Base-by-base conservation (phyloP, 2,888 invertebrate species). In the Lacanobia wlatinum region DNA sequence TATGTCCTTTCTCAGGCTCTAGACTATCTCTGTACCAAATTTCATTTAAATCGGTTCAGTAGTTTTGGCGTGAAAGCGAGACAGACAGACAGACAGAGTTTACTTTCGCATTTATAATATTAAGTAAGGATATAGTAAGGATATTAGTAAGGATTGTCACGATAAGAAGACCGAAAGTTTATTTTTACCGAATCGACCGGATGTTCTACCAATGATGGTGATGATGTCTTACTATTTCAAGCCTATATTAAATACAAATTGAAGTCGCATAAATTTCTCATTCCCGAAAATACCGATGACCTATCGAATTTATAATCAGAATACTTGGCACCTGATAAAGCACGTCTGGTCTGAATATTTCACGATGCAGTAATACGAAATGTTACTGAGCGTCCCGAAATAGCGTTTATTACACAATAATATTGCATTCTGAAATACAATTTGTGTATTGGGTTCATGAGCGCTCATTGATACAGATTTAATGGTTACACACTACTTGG, bases 361-460 rank as follows among this genome's bases (percentile, higher is more conserved):
- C 48, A 38, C 55, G 83, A 83, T 81, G 76, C 80, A 78, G 81
- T 75, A 80, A 67, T 46, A 56, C 14, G 38, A 55, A 81, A 66
- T 61, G 48, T 71, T 55, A 55, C 48, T 56, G 16, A 66, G 12
- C 62, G 21, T 58, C 65, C 59, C 38, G 23, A 38, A 80, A 83
- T 80, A 80, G 38, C 48, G 18, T 40, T 23, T 34, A 56, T 83
- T 83, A 55, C 74, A 56, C 59, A 65, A 69, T 77, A 71, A 56
- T 66, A 69, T 50, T 83, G 68, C 68, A 80, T 9, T 55, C 28
- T 59, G 59, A 16, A 21, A 7, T 43, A 62, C 38, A 60, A 72
- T 56, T 5, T 43, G 38, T 68, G 28, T 72, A 62, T 61, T n/a
- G 43, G n/a, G 53, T 77, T 64, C 55, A 72, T 6, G 28, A 76